These are phyloP conservation scores for Hypomesus transpacificus DNA, from an alignment of 2,113 vertebrate genomes.

Conservation along the genomic window DNA sequence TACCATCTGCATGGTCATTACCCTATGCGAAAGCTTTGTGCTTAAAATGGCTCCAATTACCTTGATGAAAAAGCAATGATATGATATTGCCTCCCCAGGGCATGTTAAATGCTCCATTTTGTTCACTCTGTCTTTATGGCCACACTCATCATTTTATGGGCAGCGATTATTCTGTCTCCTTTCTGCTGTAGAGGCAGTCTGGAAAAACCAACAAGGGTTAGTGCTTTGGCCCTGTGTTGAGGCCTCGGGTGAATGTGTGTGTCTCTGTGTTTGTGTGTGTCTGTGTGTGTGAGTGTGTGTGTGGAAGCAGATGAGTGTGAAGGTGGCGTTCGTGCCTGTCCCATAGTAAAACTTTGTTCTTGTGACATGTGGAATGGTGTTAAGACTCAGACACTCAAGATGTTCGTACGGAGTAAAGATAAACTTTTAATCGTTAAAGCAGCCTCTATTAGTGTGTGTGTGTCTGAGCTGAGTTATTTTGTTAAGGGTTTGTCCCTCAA, in stretches of 20 bases:
- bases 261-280: neutral
- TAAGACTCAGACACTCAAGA: slow-evolving; percentile 26
- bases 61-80: no score
- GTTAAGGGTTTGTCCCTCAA: no score
- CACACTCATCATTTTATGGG: neutral
- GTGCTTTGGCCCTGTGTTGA: neutral
- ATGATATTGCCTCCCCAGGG: no score
- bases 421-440: slow-evolving; percentile 29
- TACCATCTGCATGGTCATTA: neutral
- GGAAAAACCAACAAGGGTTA: neutral
- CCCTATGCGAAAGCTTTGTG: no score
- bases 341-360: slow-evolving; percentile 18
- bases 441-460: slow-evolving; percentile 5
- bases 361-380: slow-evolving; percentile 44
- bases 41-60: no score
- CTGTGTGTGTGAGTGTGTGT: neutral
- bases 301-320: neutral
- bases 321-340: slow-evolving; percentile 16
- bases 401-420: slow-evolving; percentile 40
- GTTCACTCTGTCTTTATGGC: neutral
- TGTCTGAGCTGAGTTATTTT: neutral
- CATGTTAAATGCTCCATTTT: neutral
- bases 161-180: neutral
- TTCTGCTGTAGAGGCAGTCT: neutral
- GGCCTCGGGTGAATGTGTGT: neutral